A percentile compares a stretch with the other conserved stretches of the same genome.
Evolutionary conservation across 2,888 invertebrate genomes (phyloP).

Genomic region (Netelia melanura): DNA sequence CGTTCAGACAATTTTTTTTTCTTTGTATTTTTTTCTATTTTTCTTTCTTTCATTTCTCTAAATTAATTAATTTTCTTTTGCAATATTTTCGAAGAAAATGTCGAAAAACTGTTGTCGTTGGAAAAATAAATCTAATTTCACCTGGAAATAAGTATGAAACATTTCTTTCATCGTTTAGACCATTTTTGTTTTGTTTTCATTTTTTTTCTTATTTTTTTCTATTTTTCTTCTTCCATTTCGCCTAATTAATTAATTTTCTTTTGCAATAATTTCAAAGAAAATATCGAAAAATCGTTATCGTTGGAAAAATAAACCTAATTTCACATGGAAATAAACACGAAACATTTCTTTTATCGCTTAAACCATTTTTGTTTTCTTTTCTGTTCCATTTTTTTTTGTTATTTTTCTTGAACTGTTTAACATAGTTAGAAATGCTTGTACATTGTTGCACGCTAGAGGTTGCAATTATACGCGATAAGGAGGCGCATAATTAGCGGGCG

Average conservation of each 20-base stretch:
- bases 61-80: no score
- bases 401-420: background rate
- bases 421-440: constrained; percentile 27
- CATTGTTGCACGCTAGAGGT: background rate
- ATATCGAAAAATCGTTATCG: no score
- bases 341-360: background rate
- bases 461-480: background rate
- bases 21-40: background rate
- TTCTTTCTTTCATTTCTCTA: background rate
- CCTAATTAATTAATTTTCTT: no score
- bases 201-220: background rate
- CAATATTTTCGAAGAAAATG: no score
- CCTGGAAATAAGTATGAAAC: background rate
- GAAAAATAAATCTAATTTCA: no score
- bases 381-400: background rate
- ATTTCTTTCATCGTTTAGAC: background rate
- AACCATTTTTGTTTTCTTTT: constrained; percentile 7
- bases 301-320: no score
- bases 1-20: background rate
- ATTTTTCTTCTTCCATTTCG: background rate
- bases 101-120: no score
- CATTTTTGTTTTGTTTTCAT: constrained; percentile 9
- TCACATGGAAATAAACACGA: background rate
- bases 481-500: constrained; percentile 34
- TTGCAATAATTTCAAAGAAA: no score